Base-by-base conservation (phyloP, 2,888 invertebrate genomes). In the Andrena hattorfiana region DNA sequence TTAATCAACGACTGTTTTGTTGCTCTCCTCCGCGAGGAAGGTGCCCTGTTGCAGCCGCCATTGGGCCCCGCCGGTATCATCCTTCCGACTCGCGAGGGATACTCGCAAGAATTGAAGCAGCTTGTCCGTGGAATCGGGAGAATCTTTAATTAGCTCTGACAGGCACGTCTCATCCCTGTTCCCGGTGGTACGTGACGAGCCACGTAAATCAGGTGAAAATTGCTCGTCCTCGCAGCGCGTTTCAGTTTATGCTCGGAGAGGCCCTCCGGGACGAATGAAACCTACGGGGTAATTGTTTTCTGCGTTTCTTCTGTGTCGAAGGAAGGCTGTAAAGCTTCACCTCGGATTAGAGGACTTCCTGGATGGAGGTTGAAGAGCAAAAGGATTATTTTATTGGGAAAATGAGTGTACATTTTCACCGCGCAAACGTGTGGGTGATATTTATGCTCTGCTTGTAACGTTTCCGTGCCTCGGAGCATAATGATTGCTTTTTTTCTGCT, bases 1-100 rank as follows among this genome's bases (percentile, higher is more conserved):
- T 91, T 91, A 91, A 91, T 91, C 91, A 91, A 88, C 70, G 73
- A 69, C 42, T 80, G 84, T 88, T 87, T 89, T 85, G 87, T 86
- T 90, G 87, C 89, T 87, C 82, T 85, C 78, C 72, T 78, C 72
- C 62, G 75, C 72, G 84, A 85, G 87, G 85, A 86, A 85, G 86
- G 85, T 87, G 70, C 83, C 74, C 66, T 69, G 80, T 71, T 56
- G 68, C 77, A 72, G 35, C 77, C 63, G 13, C 72, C 54, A 28
- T 20, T 16, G 54, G 26, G 10, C 13, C 59, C 28, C 23, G 62
- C 32, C 48, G 26, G 42, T 68, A 74, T 54, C 67, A 26, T 77
- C 49, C 66, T 30, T 6, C 35, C 23, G 59, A 66, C 59, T 66
- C 51, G 62, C 16, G n/a, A 28, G 7, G 35, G 32, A 68, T 66